Conservation (phyloP, 1,140 invertebrate species). For the Atta cephalotes region DNA sequence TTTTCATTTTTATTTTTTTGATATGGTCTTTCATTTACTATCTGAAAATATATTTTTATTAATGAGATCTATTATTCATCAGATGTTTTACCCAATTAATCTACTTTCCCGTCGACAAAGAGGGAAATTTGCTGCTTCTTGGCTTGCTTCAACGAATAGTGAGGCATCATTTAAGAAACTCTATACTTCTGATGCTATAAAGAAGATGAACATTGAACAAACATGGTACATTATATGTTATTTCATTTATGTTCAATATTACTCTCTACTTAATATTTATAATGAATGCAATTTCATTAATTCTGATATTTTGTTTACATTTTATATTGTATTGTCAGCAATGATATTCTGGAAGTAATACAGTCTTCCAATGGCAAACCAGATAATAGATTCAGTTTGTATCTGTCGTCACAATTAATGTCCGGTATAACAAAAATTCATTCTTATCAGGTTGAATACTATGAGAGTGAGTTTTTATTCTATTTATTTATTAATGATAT, state of each 20-base stretch:
- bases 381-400: background rate
- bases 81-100: conserved; percentile 3
- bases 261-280: background rate
- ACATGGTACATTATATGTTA: background rate
- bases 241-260: background rate
- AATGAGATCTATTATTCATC: background rate
- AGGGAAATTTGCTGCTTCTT: background rate
- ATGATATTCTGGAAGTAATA: background rate
- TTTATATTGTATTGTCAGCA: background rate
- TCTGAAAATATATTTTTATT: background rate
- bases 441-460: background rate
- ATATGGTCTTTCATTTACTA: background rate
- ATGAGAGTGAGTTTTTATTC: background rate
- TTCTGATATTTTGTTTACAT: background rate
- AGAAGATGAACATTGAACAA: background rate
- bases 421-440: background rate
- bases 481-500: background rate
- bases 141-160: background rate
- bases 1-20: background rate
- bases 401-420: background rate
- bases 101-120: background rate
- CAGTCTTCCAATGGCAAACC: too few species aligned
- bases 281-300: background rate
- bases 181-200: background rate
- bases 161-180: background rate